Base-by-base conservation (phyloP, 2,888 invertebrate species). In the Brachyopa scutellaris region DNA sequence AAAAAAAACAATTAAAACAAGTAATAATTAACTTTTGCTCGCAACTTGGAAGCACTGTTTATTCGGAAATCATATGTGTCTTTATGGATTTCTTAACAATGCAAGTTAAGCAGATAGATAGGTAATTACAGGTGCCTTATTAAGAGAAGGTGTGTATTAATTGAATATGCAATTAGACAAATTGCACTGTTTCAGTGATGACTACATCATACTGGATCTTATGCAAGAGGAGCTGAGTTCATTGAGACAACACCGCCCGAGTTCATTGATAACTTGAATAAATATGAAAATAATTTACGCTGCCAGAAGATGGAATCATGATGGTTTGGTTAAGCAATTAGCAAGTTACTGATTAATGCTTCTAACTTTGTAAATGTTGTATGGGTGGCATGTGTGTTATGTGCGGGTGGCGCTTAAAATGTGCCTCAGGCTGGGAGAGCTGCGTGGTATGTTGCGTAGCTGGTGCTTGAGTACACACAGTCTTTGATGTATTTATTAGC, bases 191-290 rank as follows among this genome's bases (percentile, higher is more conserved):
- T 26, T 26, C 6, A 5, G 26, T 26, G 26, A 21, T 2, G 23
- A 42, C 5, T 21, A 42, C 5, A 2, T 26, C 3, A 26, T 5
- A 26, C 4, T 9, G 13, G 21, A 21, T 26, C n/a, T 29, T 49
- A 49, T 29, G 29, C 9, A 59, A 31, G 26, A 5, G 26, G 4
- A 26, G 26, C 26, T 26, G 4, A 29, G 9, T 21, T 59, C 42
- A 59, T 59, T 59, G 59, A 59, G 42, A 31, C 31, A 40, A 49
- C 23, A 62, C 36, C 49, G 9, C 26, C 6, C n/a, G n/a, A 17
- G 13, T 62, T 62, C 62, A 62, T 62, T 62, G 36, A 62, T 62
- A 47, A n/a, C n/a, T n/a, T n/a, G n/a, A 47, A 31, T 5, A 26
- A 21, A 36, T 9, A 23, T 49, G 26, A 13, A 47, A 45, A 9